Conservation (phyloP, 2,888 invertebrate genomes). For the Balanococcus diminutus region DNA sequence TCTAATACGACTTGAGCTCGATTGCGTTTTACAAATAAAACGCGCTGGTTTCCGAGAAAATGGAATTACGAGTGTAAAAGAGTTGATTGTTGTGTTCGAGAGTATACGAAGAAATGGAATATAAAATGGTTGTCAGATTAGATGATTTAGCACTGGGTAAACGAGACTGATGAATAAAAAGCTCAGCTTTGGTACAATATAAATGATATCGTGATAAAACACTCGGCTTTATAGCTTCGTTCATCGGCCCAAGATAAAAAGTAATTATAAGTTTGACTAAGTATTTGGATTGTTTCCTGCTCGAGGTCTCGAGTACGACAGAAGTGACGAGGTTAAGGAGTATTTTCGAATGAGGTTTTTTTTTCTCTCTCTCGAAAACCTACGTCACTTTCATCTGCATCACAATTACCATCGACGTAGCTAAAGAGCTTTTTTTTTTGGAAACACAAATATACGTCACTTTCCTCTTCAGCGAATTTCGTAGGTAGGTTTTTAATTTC, state of each 20-base stretch:
- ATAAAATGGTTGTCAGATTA: neutral
- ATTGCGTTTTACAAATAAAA: neutral
- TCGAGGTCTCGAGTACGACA: neutral
- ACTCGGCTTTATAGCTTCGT: too few relatives aligned
- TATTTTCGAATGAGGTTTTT: too few relatives aligned
- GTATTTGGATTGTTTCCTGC: neutral
- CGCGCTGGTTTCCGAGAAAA: neutral
- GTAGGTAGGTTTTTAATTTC: neutral
- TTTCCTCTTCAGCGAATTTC: too few relatives aligned
- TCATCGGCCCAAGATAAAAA: neutral
- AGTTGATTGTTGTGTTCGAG: neutral
- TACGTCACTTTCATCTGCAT: too few relatives aligned
- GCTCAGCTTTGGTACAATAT: neutral
- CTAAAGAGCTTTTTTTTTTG: too few relatives aligned
- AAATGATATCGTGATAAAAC: neutral
- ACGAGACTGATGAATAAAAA: neutral
- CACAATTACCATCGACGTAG: too few relatives aligned
- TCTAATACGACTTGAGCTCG: neutral
- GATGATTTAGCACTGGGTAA: neutral
- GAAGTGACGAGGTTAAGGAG: neutral
- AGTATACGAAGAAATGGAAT: neutral
- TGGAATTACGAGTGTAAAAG: neutral
- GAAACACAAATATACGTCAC: too few relatives aligned
- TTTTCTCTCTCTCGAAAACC: too few relatives aligned
- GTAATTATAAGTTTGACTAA: neutral